phyloP scores from a whole-genome alignment of 2,113 vertebrate genomes.

The Zingel zingel region DNA sequence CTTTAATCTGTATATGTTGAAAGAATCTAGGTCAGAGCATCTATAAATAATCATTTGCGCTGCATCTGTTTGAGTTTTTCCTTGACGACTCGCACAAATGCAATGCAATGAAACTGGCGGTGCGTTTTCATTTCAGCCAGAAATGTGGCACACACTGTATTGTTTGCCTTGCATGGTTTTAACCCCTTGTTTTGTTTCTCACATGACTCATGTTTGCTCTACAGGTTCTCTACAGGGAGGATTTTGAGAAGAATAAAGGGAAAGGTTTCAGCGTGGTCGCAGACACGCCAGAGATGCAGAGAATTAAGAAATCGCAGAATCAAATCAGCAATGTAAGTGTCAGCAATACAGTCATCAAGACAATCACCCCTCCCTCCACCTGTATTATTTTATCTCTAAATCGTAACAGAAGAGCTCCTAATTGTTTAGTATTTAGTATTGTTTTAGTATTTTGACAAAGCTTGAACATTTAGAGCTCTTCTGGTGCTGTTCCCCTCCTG shows the following conservation, averaged over 20 bases:
- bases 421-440: no score
- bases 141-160: neutral
- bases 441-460: neutral
- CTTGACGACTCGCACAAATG: constrained; percentile 8
- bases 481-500: neutral
- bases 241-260: constrained; percentile 98
- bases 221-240: constrained; percentile 97
- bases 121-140: neutral
- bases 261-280: constrained; percentile 94
- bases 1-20: constrained; percentile 13
- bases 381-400: neutral
- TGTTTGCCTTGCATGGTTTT: neutral
- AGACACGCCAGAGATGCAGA: constrained; percentile 94
- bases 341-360: neutral
- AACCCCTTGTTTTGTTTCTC: neutral
- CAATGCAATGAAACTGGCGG: neutral
- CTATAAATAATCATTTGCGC: constrained; percentile 43
- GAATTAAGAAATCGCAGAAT: constrained; percentile 97
- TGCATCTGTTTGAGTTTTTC: constrained; percentile 27
- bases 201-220: neutral
- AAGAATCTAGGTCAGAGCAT: constrained; percentile 41
- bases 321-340: constrained; percentile 96
- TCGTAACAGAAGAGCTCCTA: neutral
- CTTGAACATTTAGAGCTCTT: constrained; percentile 1
- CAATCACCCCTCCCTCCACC: neutral